Percentiles rank a stretch among this genome's conserved stretches.
phyloP scores from a whole-genome alignment of 1,140 invertebrate species.

The Apis laboriosa region DNA sequence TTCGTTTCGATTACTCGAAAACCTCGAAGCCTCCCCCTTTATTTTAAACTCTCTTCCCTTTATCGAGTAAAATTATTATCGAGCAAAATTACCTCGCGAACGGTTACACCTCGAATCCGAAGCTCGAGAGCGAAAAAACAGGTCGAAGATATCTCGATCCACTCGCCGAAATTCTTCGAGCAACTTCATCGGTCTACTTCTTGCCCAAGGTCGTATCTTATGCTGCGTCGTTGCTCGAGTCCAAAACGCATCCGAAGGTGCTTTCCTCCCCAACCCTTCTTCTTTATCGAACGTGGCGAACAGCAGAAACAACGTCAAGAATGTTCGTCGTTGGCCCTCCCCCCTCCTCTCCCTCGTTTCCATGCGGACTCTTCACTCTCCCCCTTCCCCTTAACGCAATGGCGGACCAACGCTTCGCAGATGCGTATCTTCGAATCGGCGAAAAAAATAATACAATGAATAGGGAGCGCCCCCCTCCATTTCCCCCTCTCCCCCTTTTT shows the following conservation, averaged over 20 bases:
- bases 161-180: not conserved
- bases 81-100: too few relatives aligned
- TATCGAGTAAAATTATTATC: too few relatives aligned
- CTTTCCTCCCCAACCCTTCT: not conserved
- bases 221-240: conserved; percentile 5
- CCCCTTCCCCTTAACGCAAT: not conserved
- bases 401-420: not conserved
- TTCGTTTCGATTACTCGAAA: too few relatives aligned
- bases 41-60: too few relatives aligned
- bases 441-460: conserved; percentile 59
- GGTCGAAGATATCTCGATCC: not conserved
- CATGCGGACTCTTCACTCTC: conserved; percentile 30
- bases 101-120: too few relatives aligned
- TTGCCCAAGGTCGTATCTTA: not conserved
- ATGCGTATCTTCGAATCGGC: conserved; percentile 22
- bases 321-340: conserved; percentile 10
- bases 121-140: too few relatives aligned
- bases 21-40: too few relatives aligned
- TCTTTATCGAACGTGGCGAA: not conserved
- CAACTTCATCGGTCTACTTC: not conserved
- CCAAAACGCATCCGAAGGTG: not conserved
- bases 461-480: not conserved
- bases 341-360: conserved; percentile 24
- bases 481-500: not conserved
- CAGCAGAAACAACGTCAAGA: conserved; percentile 30